Conservation (phyloP, 2,888 invertebrate species). For the Patella pellucida region DNA sequence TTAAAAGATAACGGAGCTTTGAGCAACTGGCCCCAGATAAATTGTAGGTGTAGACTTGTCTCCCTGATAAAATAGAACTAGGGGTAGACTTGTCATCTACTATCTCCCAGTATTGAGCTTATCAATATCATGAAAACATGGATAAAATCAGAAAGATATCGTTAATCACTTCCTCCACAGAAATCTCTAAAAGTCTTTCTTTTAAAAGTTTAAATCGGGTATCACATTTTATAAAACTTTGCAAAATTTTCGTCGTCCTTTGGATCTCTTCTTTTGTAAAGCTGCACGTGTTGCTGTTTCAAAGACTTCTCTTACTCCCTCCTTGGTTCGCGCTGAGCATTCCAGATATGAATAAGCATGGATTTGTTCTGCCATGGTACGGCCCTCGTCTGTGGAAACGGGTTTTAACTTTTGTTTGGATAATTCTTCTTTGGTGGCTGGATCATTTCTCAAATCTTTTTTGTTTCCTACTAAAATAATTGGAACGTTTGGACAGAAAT, state of each 20-base stretch:
- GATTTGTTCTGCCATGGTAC: slow-evolving; percentile 98
- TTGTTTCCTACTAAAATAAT: slow-evolving; percentile 99
- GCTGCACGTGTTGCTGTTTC: slow-evolving; percentile 99
- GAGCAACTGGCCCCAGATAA: no score
- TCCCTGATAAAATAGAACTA: no score
- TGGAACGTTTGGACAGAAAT: slow-evolving; percentile 99
- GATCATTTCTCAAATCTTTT: slow-evolving; percentile 74
- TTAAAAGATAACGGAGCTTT: no score
- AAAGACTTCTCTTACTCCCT: slow-evolving; percentile 98
- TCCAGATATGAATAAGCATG: slow-evolving; percentile 98
- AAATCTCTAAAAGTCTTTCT: no score
- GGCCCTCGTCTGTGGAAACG: slow-evolving; percentile 96
- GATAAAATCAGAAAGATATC: no score
- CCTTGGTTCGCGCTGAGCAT: slow-evolving; percentile 99
- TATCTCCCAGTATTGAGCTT: no score
- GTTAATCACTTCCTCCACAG: no score
- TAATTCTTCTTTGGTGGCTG: slow-evolving; percentile 75
- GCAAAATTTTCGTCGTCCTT: background rate
- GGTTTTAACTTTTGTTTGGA: slow-evolving; percentile 99
- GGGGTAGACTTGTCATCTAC: no score
- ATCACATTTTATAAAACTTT: no score
- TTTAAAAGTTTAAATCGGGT: no score
- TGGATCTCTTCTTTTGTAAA: slow-evolving; percentile 82
- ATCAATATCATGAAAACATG: no score
- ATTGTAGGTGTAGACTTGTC: no score